Conservation (phyloP, 2,113 vertebrate species). For the Corynorhinus townsendii region DNA sequence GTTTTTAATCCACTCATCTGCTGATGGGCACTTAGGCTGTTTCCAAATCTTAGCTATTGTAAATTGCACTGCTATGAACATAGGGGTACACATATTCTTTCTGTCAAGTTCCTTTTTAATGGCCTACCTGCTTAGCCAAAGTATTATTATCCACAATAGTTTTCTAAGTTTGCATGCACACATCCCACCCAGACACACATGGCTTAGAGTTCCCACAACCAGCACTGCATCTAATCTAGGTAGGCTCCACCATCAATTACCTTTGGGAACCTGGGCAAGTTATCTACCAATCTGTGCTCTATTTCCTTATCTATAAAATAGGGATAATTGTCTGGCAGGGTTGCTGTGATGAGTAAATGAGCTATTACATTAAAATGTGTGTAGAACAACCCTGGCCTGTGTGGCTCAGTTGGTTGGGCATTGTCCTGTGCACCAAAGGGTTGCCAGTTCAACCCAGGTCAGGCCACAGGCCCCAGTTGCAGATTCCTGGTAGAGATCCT, state of each 20-base stretch:
- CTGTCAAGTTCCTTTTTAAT: not conserved
- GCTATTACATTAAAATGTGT: conserved; percentile 1
- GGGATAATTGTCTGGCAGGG: not conserved
- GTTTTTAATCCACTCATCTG: too few relatives aligned
- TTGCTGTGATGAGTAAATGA: not conserved
- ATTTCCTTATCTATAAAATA: not conserved
- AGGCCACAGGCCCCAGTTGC: not conserved
- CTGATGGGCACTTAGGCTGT: too few relatives aligned
- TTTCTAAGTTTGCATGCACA: not conserved
- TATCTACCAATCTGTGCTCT: not conserved
- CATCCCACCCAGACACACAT: not conserved
- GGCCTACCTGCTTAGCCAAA: not conserved
- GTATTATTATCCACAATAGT: not conserved
- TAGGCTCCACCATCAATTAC: not conserved
- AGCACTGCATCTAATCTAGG: not conserved
- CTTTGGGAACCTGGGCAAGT: not conserved
- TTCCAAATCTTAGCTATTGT: too few relatives aligned
- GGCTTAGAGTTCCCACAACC: not conserved
- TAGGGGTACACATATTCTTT: too few relatives aligned
- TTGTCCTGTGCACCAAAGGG: not conserved
- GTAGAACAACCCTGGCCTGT: not conserved
- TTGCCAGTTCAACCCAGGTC: not conserved
- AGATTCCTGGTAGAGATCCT: not conserved
- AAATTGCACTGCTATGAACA: too few relatives aligned
- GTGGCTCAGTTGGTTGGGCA: not conserved